These are phyloP conservation scores for Strix uralensis DNA, from an alignment of 2,113 vertebrate species.

Conservation along the genomic window DNA sequence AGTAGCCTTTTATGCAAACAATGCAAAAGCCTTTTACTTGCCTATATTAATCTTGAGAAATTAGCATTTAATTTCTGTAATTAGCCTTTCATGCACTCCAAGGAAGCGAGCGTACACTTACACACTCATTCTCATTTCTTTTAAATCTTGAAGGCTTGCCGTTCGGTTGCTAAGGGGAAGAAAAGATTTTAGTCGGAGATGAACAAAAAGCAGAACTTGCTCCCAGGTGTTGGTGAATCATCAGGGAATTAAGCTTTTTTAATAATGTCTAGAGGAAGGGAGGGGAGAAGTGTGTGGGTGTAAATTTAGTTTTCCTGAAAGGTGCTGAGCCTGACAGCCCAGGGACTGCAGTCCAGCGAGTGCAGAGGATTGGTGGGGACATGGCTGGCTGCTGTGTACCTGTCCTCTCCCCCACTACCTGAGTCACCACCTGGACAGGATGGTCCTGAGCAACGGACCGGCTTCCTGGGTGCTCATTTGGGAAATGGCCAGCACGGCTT, in stretches of 20 bases:
- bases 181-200: background rate
- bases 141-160: background rate
- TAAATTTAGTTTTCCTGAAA: constrained; percentile 29
- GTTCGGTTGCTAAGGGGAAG: constrained; percentile 43
- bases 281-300: background rate
- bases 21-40: background rate
- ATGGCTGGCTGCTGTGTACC: background rate
- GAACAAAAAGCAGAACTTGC: constrained; percentile 48
- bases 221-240: constrained; percentile 57
- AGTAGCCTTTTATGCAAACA: constrained; percentile 18
- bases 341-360: background rate
- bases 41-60: constrained; percentile 25
- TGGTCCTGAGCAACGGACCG: background rate
- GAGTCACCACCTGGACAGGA: background rate
- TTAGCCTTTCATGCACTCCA: constrained; percentile 35
- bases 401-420: background rate
- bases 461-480: background rate
- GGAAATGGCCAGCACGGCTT: background rate
- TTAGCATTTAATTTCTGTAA: constrained; percentile 65
- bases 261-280: background rate
- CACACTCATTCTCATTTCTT: background rate
- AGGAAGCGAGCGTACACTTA: background rate
- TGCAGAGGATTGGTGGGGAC: background rate
- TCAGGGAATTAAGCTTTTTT: constrained; percentile 22
- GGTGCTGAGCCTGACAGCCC: background rate